Percentiles rank a stretch among this genome's conserved stretches.
Evolutionary conservation across 1,140 invertebrate genomes (phyloP).

Genomic region (Metaphire vulgaris): DNA sequence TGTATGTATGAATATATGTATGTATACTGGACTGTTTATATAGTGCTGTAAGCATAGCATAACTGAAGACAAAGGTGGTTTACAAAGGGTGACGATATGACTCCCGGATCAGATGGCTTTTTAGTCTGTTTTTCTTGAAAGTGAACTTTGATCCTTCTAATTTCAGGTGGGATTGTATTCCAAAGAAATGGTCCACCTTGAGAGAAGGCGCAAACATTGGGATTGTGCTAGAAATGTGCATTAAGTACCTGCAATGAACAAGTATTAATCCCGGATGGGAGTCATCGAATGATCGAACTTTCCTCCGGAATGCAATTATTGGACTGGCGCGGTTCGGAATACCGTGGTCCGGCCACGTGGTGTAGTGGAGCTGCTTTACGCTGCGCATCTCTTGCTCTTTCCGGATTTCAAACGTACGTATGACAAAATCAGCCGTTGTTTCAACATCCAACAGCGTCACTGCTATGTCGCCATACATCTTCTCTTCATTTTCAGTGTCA

Average conservation of each 20-base stretch:
- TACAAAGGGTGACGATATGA: too few species aligned
- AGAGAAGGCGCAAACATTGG: too few species aligned
- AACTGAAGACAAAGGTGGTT: too few species aligned
- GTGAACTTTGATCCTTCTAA: too few species aligned
- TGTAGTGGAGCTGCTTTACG: constrained; percentile 34
- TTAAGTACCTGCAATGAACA: constrained; percentile 36
- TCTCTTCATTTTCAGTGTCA: constrained; percentile 65
- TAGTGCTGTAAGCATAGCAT: too few species aligned
- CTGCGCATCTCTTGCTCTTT: constrained; percentile 20
- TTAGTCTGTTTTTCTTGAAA: too few species aligned
- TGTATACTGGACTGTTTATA: too few species aligned
- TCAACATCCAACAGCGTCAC: constrained; percentile 78
- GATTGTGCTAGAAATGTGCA: too few species aligned
- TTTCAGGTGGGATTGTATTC: too few species aligned
- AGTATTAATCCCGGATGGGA: constrained; percentile 26
- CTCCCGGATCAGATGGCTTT: too few species aligned
- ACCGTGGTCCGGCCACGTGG: constrained; percentile 35
- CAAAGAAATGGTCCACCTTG: too few species aligned
- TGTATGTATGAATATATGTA: too few species aligned
- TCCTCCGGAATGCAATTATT: constrained; percentile 29
- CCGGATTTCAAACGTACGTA: constrained; percentile 63
- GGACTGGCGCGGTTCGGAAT: constrained; percentile 29
- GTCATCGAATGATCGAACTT: constrained; percentile 26
- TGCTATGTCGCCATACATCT: constrained; percentile 77
- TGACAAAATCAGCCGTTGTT: constrained; percentile 81